Base-by-base conservation (phyloP, 2,113 vertebrate species). In the Tetrao urogallus region DNA sequence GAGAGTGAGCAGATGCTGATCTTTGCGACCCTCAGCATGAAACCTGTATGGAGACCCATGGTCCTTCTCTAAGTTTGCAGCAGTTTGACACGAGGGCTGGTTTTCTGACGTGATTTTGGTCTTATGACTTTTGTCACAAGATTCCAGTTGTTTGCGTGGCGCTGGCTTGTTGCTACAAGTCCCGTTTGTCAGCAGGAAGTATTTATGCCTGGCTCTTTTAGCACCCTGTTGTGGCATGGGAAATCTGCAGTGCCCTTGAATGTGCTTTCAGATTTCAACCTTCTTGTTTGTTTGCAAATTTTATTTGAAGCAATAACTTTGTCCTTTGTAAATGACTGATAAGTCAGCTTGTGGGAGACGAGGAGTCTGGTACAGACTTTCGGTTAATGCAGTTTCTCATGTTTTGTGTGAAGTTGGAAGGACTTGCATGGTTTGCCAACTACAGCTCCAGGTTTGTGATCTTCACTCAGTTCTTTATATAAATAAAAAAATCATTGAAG, bases 121-220 rank as follows among this genome's bases (percentile, higher is more conserved):
- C 32, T 74, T 67, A 21, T 72, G 81, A 42, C 61, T 88, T 88
- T 40, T 60, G 76, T 79, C 79, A 81, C 14, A 60, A 61, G 73
- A 28, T 50, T 17, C 4, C 19, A 14, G 17, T 38, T 63, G 45
- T 88, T 66, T 82, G 24, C 1, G 0, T 61, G 34, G n/a, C 36
- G 14, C 15, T 65, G 61, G 50, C 12, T 5, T 15, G 17, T 61
- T 65, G 45, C 60, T 40, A 34, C 30, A 52, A 14, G 20, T 42
- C 36, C 63, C 28, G 18, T 21, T 80, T 72, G 47, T 86, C 9
- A 47, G 32, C 18, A 25, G 32, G 47, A 82, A 52, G 58, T 50
- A 22, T 32, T 48, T 63, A 30, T 77, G 10, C 60, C 75, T 36
- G 28, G 20, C 45, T 63, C 20, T 77, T 40, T 50, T 40, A 47